Evolutionary conservation across 2,113 vertebrate genomes (phyloP).

Genomic region (Strix uralensis): DNA sequence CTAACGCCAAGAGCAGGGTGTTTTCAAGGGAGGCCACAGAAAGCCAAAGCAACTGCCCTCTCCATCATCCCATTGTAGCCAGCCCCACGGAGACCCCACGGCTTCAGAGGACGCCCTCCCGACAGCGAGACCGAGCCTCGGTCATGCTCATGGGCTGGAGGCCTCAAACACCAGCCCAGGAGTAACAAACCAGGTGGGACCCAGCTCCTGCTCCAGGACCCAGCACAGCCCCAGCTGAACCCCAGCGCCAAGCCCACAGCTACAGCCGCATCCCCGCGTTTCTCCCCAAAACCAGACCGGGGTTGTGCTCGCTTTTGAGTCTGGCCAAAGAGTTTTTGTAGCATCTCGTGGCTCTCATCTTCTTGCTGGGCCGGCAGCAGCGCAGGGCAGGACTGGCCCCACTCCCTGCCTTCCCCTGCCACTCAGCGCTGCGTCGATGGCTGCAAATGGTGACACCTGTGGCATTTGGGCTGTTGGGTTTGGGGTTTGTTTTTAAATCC

Average conservation of each 20-base stretch:
- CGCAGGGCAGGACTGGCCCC: neutral
- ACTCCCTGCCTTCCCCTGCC: neutral
- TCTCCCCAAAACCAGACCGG: neutral
- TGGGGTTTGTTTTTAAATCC: neutral
- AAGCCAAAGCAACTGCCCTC: neutral
- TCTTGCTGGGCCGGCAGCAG: neutral
- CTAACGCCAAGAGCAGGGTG: neutral
- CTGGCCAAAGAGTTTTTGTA: neutral
- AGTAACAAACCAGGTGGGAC: neutral
- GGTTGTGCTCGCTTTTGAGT: neutral
- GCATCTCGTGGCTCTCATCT: neutral
- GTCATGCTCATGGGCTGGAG: rapidly evolving
- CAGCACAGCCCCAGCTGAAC: neutral
- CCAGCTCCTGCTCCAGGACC: neutral
- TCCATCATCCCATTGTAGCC: neutral
- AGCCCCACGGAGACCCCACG: rapidly evolving
- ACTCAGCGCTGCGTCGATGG: neutral
- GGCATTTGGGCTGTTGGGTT: neutral
- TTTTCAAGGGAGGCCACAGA: neutral
- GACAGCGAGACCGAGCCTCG: rapidly evolving
- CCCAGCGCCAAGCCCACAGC: rapidly evolving
- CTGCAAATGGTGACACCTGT: neutral
- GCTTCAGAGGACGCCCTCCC: rapidly evolving
- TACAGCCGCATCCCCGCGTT: neutral
- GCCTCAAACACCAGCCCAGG: neutral